Percentiles rank a stretch among this genome's conserved stretches.
phyloP scores from a whole-genome alignment of 2,888 invertebrate genomes.

The Tineola bisselliella region DNA sequence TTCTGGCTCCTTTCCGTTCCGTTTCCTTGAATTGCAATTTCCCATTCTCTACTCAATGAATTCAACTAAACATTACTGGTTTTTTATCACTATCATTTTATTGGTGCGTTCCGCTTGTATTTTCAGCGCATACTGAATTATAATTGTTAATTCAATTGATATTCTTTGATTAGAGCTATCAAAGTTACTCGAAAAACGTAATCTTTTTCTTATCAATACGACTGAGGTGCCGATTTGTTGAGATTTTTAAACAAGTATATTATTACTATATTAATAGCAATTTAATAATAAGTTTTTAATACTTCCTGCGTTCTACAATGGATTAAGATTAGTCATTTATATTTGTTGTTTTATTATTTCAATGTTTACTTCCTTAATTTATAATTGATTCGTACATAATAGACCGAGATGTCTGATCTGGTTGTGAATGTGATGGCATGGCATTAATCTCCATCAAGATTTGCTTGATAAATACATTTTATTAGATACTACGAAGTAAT shows the following conservation, averaged over 20 bases:
- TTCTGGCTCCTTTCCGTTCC: constrained; percentile 41
- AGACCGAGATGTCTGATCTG: no score
- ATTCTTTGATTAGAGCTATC: constrained; percentile 5
- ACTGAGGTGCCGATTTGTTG: neutral
- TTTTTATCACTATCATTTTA: no score
- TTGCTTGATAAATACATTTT: neutral
- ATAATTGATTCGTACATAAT: no score
- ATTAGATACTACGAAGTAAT: neutral
- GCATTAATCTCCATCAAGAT: neutral
- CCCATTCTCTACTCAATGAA: constrained; percentile 37
- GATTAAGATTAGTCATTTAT: no score
- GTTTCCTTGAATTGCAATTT: constrained; percentile 48
- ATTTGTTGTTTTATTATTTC: no score
- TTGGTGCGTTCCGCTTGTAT: neutral
- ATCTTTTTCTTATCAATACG: neutral
- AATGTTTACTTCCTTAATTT: no score
- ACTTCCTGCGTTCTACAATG: no score
- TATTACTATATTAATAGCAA: no score
- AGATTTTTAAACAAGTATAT: neutral
- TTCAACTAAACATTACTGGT: no score
- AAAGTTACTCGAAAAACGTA: neutral
- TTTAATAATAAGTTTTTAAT: no score
- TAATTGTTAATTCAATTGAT: neutral
- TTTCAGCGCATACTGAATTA: neutral
- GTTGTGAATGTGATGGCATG: no score